Evolutionary conservation across 2,113 vertebrate species (phyloP).

Genomic region (Bettongia penicillata): DNA sequence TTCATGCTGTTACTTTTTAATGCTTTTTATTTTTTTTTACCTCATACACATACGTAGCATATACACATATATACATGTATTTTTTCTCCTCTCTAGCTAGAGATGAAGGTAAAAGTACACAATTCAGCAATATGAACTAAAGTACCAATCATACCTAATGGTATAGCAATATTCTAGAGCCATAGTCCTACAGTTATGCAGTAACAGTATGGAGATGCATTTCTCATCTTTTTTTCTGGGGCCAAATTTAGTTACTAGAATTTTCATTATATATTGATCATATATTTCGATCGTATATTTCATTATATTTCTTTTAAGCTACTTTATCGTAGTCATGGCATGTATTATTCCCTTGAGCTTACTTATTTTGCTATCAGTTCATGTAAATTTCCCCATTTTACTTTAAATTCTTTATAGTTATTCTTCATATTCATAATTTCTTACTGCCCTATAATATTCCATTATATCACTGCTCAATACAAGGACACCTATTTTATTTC

Average conservation of each 20-base stretch:
- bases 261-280: not conserved
- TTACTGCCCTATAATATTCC: not conserved
- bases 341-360: not conserved
- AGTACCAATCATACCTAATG: not conserved
- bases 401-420: not conserved
- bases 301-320: not conserved
- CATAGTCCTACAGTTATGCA: not conserved
- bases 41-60: not conserved
- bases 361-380: not conserved
- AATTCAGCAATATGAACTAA: not conserved
- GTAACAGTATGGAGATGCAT: not conserved
- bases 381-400: not conserved
- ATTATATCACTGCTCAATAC: not conserved
- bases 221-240: not conserved
- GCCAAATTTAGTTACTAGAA: not conserved
- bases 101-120: not conserved
- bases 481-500: not conserved
- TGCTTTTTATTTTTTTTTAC: not conserved
- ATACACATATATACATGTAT: not conserved
- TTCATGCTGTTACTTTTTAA: not conserved
- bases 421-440: not conserved
- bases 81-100: not conserved
- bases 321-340: not conserved
- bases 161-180: not conserved
- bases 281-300: not conserved